phyloP scores from a whole-genome alignment of 2,113 vertebrate species.

The Candoia aspera region DNA sequence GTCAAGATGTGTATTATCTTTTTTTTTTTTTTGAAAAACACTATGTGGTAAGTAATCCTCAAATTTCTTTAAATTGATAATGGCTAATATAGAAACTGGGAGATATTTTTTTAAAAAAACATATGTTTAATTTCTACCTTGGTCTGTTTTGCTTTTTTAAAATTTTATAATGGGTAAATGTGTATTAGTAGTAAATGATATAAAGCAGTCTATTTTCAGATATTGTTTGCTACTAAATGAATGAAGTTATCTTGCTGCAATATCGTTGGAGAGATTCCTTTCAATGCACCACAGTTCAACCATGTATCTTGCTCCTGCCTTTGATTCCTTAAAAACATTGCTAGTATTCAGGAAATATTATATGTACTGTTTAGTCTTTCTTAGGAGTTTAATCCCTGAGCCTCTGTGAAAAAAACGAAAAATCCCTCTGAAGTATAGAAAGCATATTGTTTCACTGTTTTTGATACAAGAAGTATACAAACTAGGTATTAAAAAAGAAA shows the following conservation, averaged over 20 bases:
- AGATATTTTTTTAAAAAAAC: not conserved
- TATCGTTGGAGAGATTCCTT: not conserved
- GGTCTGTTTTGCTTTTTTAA: not conserved
- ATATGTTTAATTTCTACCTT: not conserved
- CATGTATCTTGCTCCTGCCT: too few relatives aligned
- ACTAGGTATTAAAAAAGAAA: not conserved
- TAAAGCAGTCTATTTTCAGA: not conserved
- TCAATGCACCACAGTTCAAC: not conserved
- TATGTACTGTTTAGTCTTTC: not conserved
- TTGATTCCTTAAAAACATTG: not conserved
- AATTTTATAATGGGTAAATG: not conserved
- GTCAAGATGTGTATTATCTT: not conserved
- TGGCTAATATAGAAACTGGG: not conserved
- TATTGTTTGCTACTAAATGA: not conserved
- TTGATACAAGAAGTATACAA: constrained; percentile 33
- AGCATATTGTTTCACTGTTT: constrained; percentile 3
- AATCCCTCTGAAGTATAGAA: not conserved
- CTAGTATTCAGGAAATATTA: not conserved
- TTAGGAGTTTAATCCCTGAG: not conserved
- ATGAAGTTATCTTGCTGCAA: not conserved
- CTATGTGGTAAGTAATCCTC: not conserved
- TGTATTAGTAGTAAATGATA: not conserved
- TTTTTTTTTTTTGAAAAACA: not conserved
- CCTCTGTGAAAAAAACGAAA: not conserved
- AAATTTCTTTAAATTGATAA: not conserved